Conservation (phyloP, 2,113 vertebrate genomes). For the Megaceryle torquata region DNA sequence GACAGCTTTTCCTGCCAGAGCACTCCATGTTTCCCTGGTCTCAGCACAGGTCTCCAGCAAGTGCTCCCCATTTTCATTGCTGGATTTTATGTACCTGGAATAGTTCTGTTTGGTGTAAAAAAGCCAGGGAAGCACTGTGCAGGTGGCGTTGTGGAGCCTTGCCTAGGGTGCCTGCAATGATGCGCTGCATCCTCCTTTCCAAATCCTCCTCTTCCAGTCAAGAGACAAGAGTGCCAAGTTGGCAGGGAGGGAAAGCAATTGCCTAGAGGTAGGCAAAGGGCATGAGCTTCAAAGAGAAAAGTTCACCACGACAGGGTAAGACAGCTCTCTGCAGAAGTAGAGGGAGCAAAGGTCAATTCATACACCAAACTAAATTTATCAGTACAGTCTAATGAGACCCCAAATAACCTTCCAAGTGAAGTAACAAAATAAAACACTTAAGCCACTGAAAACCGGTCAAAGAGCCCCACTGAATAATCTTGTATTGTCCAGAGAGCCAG, state of each 20-base stretch:
- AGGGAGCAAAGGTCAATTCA: neutral
- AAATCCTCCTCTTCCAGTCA: neutral
- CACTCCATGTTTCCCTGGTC: no score
- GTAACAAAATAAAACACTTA: slow-evolving; percentile 51
- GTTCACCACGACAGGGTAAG: neutral
- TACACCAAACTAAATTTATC: neutral
- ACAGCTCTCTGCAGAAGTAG: neutral
- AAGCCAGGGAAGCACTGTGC: neutral
- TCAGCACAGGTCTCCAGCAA: neutral
- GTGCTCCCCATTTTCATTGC: fast-evolving
- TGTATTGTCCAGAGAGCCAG: slow-evolving; percentile 12
- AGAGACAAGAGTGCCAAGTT: neutral
- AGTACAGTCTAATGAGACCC: neutral
- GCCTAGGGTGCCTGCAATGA: neutral
- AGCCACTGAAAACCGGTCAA: slow-evolving; percentile 44
- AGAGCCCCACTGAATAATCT: slow-evolving; percentile 27
- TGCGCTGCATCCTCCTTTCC: neutral
- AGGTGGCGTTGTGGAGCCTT: neutral
- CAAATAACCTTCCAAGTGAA: slow-evolving; percentile 31
- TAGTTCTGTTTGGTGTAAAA: neutral
- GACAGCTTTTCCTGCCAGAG: neutral
- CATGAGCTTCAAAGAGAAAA: neutral
- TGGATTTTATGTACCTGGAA: neutral
- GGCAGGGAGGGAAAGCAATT: neutral
- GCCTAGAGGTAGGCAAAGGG: neutral